Percentiles rank a stretch among this genome's conserved stretches.
These are phyloP conservation scores for Agriotes lineatus DNA, from an alignment of 2,888 invertebrate genomes.

Conservation along the genomic window DNA sequence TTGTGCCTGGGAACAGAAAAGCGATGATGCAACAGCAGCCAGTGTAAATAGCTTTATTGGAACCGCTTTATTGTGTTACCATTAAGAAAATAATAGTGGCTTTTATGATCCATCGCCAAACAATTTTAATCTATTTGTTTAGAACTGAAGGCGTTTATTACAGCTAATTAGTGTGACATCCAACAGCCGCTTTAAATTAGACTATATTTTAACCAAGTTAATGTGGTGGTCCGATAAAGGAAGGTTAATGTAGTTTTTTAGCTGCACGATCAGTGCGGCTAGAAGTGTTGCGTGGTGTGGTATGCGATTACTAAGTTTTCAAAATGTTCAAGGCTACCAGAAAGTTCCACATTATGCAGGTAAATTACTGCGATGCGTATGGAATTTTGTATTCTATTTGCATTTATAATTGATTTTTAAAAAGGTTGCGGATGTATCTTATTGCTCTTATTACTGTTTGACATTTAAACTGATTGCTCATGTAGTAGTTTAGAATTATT, in stretches of 20 bases:
- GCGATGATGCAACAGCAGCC: no score
- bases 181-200: conserved; percentile 33
- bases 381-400: not conserved
- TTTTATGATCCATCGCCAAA: conserved; percentile 21
- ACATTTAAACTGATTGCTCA: no score
- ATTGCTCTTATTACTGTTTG: no score
- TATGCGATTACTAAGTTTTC: not conserved
- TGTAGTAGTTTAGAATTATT: no score
- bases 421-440: no score
- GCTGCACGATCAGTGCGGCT: conserved; percentile 3
- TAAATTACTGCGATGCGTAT: not conserved
- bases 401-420: no score
- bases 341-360: conserved; percentile 33
- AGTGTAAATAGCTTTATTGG: not conserved
- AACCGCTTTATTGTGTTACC: not conserved
- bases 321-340: conserved; percentile 33
- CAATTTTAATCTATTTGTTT: conserved; percentile 33
- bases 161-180: conserved; percentile 32
- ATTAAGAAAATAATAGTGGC: not conserved
- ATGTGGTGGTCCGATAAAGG: conserved; percentile 13
- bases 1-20: no score
- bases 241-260: conserved; percentile 7
- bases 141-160: conserved; percentile 29
- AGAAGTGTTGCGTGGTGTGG: not conserved
- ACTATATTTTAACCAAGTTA: conserved; percentile 25